Percentiles rank a stretch among this genome's conserved stretches.
These are phyloP conservation scores for Brachionus manjavacas DNA, from an alignment of 1,140 invertebrate genomes.

Conservation along the genomic window DNA sequence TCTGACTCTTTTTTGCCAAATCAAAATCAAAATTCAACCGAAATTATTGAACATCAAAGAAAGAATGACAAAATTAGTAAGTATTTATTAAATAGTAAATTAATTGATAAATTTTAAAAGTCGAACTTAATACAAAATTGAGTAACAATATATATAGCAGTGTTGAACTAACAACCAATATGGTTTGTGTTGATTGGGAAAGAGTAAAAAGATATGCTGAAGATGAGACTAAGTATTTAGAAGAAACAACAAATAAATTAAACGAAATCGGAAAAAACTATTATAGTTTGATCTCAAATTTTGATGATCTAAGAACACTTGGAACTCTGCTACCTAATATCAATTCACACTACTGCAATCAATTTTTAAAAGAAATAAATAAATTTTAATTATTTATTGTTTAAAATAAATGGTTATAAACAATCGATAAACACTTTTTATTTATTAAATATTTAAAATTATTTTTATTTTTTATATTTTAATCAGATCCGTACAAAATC, in stretches of 20 bases:
- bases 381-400: background rate
- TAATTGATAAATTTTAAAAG: background rate
- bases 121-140: slow-evolving; percentile 7
- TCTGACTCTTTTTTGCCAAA: background rate
- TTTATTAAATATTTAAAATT: too few relatives aligned
- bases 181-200: background rate
- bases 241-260: background rate
- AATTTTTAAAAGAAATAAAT: slow-evolving; percentile 7
- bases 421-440: too few relatives aligned
- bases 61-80: background rate
- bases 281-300: slow-evolving; percentile 13
- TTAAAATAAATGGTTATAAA: too few relatives aligned
- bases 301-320: slow-evolving; percentile 2
- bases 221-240: slow-evolving; percentile 1
- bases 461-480: too few relatives aligned
- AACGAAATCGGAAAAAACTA: slow-evolving; percentile 33
- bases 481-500: too few relatives aligned
- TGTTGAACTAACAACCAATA: slow-evolving; percentile 4
- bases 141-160: slow-evolving; percentile 2
- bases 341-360: slow-evolving; percentile 2
- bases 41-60: background rate
- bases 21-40: background rate
- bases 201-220: background rate
- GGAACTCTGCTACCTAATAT: background rate
- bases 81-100: too few relatives aligned